These are phyloP conservation scores for Centroberyx gerrardi DNA, from an alignment of 2,797 vertebrate genomes.

Conservation along the genomic window DNA sequence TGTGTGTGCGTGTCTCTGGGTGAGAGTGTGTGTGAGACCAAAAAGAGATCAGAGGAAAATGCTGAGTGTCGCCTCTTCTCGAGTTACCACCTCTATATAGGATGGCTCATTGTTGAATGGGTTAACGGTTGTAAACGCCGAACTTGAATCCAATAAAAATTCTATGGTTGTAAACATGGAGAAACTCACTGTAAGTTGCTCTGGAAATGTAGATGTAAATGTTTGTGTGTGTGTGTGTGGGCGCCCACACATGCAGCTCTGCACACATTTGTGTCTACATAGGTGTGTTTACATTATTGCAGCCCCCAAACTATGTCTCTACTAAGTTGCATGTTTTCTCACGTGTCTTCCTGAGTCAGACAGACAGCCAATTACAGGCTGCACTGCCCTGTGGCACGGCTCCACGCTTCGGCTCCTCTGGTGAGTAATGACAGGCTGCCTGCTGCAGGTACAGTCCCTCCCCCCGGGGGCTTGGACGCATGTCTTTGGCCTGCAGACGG, in stretches of 20 bases:
- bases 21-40: conserved; percentile 36
- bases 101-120: conserved; percentile 24
- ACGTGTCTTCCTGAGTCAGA: conserved; percentile 24
- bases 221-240: background rate
- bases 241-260: background rate
- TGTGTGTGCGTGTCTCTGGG: conserved; percentile 38
- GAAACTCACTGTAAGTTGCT: background rate
- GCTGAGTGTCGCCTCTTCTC: conserved; percentile 28
- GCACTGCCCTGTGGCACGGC: conserved; percentile 7
- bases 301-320: background rate
- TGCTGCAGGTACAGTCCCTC: conserved; percentile 44
- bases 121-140: background rate
- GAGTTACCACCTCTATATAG: conserved; percentile 28
- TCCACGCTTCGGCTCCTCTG: conserved; percentile 30
- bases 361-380: conserved; percentile 44
- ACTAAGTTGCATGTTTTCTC: conserved; percentile 3
- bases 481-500: conserved; percentile 16
- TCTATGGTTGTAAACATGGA: background rate
- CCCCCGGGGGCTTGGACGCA: conserved; percentile 5
- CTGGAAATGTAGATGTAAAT: background rate
- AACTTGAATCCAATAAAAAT: conserved; percentile 16
- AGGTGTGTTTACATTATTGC: background rate
- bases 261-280: background rate
- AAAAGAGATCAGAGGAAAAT: conserved; percentile 51
- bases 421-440: conserved; percentile 64